Evolutionary conservation across 2,888 invertebrate genomes (phyloP).

Genomic region (Ecdyonurus torrentis): DNA sequence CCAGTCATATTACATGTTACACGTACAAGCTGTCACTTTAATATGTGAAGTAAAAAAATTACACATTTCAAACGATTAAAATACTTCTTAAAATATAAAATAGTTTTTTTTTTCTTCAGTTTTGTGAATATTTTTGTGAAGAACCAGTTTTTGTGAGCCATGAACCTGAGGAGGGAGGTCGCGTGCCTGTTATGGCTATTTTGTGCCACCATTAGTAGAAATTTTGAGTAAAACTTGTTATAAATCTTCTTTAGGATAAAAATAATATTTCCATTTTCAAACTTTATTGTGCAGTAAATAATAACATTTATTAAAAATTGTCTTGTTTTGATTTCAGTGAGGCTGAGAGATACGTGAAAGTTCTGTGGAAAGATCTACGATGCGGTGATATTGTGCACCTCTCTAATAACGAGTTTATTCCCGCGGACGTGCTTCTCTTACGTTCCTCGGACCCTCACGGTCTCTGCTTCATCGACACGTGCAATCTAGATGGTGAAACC

Average conservation of each 20-base stretch:
- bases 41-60: too few relatives aligned
- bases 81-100: too few relatives aligned
- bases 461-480: conserved; percentile 86
- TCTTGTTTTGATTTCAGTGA: conserved; percentile 37
- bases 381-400: conserved; percentile 91
- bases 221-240: neutral
- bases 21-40: too few relatives aligned
- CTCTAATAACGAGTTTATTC: conserved; percentile 91
- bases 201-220: too few relatives aligned
- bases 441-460: conserved; percentile 78
- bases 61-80: too few relatives aligned
- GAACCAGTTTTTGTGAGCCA: too few relatives aligned
- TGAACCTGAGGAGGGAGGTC: too few relatives aligned
- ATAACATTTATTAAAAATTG: neutral
- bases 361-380: conserved; percentile 76
- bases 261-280: neutral
- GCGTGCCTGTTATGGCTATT: too few relatives aligned
- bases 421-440: conserved; percentile 84
- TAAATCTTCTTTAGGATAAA: neutral
- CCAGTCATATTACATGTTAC: too few relatives aligned
- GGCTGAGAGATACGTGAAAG: conserved; percentile 62
- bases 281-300: neutral
- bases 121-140: too few relatives aligned
- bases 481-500: conserved; percentile 91
- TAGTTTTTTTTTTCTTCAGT: too few relatives aligned